These are phyloP conservation scores for Chrosomus eos DNA, from an alignment of 2,797 vertebrate species.

Conservation along the genomic window DNA sequence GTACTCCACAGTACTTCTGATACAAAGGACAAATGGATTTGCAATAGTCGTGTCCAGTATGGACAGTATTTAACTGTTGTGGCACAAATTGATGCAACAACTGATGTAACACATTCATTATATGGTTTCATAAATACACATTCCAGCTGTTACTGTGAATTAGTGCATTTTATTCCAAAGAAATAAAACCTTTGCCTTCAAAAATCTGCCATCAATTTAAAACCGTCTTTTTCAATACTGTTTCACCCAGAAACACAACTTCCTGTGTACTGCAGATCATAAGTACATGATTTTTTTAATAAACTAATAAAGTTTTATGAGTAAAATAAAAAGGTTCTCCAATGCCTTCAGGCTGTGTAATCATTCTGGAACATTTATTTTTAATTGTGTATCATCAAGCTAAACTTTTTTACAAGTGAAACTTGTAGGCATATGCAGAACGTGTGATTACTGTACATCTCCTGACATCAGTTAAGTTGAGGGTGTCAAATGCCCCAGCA, in stretches of 20 bases:
- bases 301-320: conserved; percentile 10
- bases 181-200: background rate
- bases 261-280: background rate
- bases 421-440: background rate
- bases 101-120: background rate
- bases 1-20: background rate
- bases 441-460: background rate
- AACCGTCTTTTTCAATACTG: background rate
- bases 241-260: background rate
- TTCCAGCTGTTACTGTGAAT: no score
- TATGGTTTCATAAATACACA: background rate
- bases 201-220: background rate
- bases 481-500: conserved; percentile 11
- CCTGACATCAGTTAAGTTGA: conserved; percentile 12
- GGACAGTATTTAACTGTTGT: background rate
- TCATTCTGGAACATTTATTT: background rate
- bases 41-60: background rate
- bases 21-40: background rate
- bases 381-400: background rate
- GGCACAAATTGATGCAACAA: background rate
- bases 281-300: background rate
- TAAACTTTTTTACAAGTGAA: background rate
- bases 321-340: background rate
- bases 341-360: background rate
- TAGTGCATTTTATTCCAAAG: background rate